A percentile compares a stretch with the other conserved stretches of the same genome.
Conservation (phyloP, 2,113 vertebrate genomes). For the Myotis brandtii region DNA sequence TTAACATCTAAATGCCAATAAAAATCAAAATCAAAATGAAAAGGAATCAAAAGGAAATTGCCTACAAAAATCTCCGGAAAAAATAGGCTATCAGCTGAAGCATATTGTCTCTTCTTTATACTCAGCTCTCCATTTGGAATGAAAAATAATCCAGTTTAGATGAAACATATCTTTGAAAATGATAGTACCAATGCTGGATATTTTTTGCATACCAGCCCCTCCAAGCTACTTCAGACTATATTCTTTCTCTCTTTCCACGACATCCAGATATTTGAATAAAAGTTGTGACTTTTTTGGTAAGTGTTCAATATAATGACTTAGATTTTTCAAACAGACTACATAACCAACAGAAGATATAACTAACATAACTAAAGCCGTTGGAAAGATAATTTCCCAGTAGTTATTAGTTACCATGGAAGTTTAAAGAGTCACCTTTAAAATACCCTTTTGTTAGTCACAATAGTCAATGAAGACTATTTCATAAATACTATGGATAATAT, state of each 20-base stretch:
- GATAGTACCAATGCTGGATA: background rate
- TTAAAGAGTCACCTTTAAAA: background rate
- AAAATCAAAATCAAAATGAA: constrained; percentile 62
- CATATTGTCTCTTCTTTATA: constrained; percentile 46
- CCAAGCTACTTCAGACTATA: background rate
- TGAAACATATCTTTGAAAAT: constrained; percentile 5
- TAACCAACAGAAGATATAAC: constrained; percentile 68
- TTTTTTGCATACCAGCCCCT: background rate
- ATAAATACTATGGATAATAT: background rate
- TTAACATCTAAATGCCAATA: constrained; percentile 58
- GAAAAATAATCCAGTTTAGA: constrained; percentile 20
- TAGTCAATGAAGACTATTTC: background rate
- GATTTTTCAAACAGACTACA: background rate
- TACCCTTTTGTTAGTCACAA: background rate
- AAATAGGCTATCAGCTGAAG: background rate
- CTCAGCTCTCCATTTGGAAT: background rate
- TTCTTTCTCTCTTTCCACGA: background rate
- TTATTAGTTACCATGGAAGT: background rate
- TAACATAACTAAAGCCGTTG: background rate
- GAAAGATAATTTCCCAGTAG: background rate
- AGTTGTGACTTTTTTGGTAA: background rate
- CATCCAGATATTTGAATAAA: background rate
- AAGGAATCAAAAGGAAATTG: constrained; percentile 52
- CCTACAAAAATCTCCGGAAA: background rate
- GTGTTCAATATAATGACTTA: background rate